Conservation (phyloP, 2,888 invertebrate genomes). For the Leucophora obtusa region DNA sequence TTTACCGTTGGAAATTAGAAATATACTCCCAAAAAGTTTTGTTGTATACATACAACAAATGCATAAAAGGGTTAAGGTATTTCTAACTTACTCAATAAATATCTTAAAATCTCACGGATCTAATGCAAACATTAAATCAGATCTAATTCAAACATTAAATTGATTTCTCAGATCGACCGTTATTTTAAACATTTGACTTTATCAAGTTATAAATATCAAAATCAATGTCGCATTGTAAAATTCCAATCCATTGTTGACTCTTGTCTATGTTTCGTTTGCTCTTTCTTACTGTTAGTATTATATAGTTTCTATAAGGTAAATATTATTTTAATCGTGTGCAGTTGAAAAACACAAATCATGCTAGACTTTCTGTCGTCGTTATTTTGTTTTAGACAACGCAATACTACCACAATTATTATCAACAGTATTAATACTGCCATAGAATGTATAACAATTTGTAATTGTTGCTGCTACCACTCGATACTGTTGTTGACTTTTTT, state of each 20-base stretch:
- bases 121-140: no score
- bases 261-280: neutral
- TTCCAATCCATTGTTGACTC: neutral
- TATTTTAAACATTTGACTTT: neutral
- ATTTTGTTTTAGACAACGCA: conserved; percentile 44
- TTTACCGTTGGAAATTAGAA: no score
- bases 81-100: no score
- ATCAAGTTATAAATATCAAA: neutral
- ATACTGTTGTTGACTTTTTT: conserved; percentile 13
- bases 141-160: no score
- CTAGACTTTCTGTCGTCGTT: conserved; percentile 63
- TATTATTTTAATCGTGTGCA: conserved; percentile 57
- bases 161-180: neutral
- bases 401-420: conserved; percentile 20
- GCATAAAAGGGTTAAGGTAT: no score
- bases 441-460: conserved; percentile 1
- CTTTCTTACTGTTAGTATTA: neutral
- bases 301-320: conserved; percentile 31
- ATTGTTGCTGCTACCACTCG: conserved; percentile 24
- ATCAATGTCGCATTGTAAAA: neutral
- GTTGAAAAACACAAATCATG: conserved; percentile 45
- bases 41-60: no score
- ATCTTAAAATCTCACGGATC: no score
- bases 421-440: conserved; percentile 2
- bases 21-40: no score